Base-by-base conservation (phyloP, 2,797 vertebrate genomes). In the Rachycentron canadum region DNA sequence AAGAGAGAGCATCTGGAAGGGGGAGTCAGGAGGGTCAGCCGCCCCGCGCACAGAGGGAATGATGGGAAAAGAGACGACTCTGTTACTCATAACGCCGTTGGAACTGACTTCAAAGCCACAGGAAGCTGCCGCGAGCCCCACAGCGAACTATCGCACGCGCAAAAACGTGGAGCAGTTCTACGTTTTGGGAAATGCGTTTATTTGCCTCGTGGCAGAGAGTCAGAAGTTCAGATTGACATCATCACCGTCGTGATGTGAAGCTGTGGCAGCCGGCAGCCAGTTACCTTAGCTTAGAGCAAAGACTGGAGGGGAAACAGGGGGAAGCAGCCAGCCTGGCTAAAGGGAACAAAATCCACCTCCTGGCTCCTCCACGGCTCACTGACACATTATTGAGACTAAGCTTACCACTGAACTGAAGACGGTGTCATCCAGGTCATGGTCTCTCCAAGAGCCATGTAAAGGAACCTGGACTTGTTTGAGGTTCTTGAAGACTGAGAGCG, bases 51-150 rank as follows among this genome's bases (percentile, higher is more conserved):
- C 52, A 67, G 23, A 64, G 59, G 47, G 79, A 9, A 38, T 50
- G 40, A 60, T 64, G 73, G 73, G 73, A 74, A 83, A 77, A 52
- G 14, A 77, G 61, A 68, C 5, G 69, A 71, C 62, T 65, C 71
- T 77, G 69, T 74, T 70, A 7, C 45, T 70, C 79, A 65, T 67
- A 59, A 70, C 47, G 32, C 28, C 8, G 47, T 53, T 78, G 77
- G 65, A 67, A 9, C 25, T 2, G 56, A 78, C 69, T 78, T 83
- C 69, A 83, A 71, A 77, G 76, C 47, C 40, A 53, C 73, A 74
- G 71, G 60, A 73, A 70, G 69, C 67, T n/a, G 68, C 64, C 28
- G 41, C 1, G 11, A 66, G 63, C 28, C 40, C 12, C 28, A 26
- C 36, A 61, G 32, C 26, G 57, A 73, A 43, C 45, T 0, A 26